These are phyloP conservation scores for Drosophila ficusphila DNA, from an alignment of 1,140 invertebrate genomes.

Conservation along the genomic window DNA sequence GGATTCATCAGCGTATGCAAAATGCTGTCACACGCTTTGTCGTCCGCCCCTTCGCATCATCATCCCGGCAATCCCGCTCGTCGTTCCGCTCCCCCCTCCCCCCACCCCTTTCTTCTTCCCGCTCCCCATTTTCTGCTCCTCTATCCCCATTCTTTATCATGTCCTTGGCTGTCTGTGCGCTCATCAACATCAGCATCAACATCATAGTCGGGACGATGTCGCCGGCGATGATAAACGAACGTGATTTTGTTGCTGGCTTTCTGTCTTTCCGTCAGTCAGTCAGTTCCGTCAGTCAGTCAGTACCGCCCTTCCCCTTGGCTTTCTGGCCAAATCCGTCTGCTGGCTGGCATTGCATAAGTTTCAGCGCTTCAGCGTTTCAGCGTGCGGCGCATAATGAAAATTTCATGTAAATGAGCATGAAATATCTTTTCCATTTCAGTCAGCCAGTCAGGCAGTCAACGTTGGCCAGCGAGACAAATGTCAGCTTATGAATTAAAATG, in stretches of 20 bases:
- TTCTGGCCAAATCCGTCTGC: slow-evolving; percentile 59
- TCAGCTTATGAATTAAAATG: slow-evolving; percentile 84
- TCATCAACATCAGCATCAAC: slow-evolving; percentile 77
- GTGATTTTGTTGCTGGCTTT: slow-evolving; percentile 78
- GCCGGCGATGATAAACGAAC: slow-evolving; percentile 77
- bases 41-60: slow-evolving; percentile 40
- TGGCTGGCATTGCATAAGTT: slow-evolving; percentile 66
- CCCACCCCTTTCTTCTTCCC: background rate
- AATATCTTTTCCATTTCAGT: slow-evolving; percentile 80
- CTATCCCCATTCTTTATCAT: slow-evolving; percentile 6
- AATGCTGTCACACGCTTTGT: slow-evolving; percentile 82
- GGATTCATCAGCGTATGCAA: slow-evolving; percentile 83
- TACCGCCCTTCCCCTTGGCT: background rate
- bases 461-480: slow-evolving; percentile 72
- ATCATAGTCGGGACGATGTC: slow-evolving; percentile 68
- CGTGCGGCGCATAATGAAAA: slow-evolving; percentile 79
- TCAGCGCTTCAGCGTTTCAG: slow-evolving; percentile 29
- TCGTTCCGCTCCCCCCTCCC: background rate
- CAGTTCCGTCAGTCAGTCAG: slow-evolving; percentile 26
- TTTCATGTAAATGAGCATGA: slow-evolving; percentile 84
- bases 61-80: slow-evolving; percentile 29
- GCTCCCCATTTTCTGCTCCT: too few species aligned
- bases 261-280: slow-evolving; percentile 12
- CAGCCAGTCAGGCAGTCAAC: slow-evolving; percentile 45
- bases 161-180: slow-evolving; percentile 64